Percentiles rank a stretch among this genome's conserved stretches.
phyloP scores from a whole-genome alignment of 64 coral and sea anemone genomes.

The Pachyseris speciosa region DNA sequence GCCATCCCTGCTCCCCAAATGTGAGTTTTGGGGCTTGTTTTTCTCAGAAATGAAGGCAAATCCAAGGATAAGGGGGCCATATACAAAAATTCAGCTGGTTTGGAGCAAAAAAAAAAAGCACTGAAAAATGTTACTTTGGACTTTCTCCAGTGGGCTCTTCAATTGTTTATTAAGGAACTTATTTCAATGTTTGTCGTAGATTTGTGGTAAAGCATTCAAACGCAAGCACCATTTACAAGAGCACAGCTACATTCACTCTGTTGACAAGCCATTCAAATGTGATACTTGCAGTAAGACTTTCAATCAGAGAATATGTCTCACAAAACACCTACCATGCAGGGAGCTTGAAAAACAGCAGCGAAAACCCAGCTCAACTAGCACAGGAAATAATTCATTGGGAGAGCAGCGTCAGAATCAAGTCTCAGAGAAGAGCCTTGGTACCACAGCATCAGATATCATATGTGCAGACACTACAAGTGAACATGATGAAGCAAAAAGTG shows the following conservation, averaged over 20 bases:
- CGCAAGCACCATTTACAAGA: constrained; percentile 75
- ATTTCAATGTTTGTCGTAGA: constrained; percentile 64
- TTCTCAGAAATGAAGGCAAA: too few species aligned
- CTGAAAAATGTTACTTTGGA: too few species aligned
- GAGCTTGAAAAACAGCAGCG: constrained; percentile 65
- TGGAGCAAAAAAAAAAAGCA: too few species aligned
- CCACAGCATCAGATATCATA: not conserved
- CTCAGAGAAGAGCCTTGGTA: not conserved
- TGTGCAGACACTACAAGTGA: not conserved
- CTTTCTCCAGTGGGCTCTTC: too few species aligned
- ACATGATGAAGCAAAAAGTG: not conserved
- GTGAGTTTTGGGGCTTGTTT: too few species aligned
- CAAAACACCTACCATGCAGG: constrained; percentile 86
- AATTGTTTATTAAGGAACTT: too few species aligned
- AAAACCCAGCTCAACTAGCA: not conserved
- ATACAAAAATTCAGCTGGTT: too few species aligned
- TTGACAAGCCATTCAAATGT: constrained; percentile 82
- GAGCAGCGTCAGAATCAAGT: not conserved
- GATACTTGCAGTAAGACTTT: constrained; percentile 80
- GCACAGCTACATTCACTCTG: constrained; percentile 77
- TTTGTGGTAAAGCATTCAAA: constrained; percentile 89
- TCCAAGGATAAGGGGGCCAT: too few species aligned
- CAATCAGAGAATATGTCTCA: constrained; percentile 80
- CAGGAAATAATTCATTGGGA: not conserved
- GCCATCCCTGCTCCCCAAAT: too few species aligned